A percentile compares a stretch with the other conserved stretches of the same genome.
These are phyloP conservation scores for Ferdinandea cuprea DNA, from an alignment of 2,888 invertebrate genomes.

Conservation along the genomic window DNA sequence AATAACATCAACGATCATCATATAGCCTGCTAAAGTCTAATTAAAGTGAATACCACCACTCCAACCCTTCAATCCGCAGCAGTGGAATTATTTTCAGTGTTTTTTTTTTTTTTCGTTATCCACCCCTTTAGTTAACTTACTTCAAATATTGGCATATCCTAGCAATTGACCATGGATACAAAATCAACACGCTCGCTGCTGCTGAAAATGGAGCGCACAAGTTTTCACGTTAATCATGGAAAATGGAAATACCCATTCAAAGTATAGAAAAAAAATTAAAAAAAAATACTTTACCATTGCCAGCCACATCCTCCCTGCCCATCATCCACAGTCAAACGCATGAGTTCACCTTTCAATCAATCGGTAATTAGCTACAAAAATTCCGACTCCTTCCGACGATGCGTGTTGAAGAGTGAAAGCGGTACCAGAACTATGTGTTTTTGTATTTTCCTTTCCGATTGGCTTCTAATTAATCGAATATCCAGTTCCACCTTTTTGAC, in stretches of 20 bases:
- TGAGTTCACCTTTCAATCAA: constrained; percentile 72
- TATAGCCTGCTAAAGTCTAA: neutral
- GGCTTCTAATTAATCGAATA: constrained; percentile 66
- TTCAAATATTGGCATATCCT: constrained; percentile 39
- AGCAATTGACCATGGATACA: constrained; percentile 30
- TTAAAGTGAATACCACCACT: neutral
- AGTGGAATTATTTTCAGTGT: too few species aligned
- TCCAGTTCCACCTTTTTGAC: constrained; percentile 57
- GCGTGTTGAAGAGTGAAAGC: constrained; percentile 27
- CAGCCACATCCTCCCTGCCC: constrained; percentile 3
- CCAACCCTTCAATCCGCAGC: neutral
- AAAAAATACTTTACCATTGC: constrained; percentile 20
- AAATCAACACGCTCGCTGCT: constrained; percentile 29
- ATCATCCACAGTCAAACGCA: constrained; percentile 66
- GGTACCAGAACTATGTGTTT: neutral
- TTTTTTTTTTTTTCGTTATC: constrained; percentile 4
- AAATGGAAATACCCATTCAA: constrained; percentile 26
- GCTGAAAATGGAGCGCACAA: neutral
- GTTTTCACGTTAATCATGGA: constrained; percentile 42
- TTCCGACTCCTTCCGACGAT: constrained; percentile 7
- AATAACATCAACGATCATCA: too few species aligned
- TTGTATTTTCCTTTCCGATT: constrained; percentile 41
- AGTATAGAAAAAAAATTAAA: constrained; percentile 28
- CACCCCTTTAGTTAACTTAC: constrained; percentile 5
- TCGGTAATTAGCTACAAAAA: constrained; percentile 72